phyloP scores from a whole-genome alignment of 1,140 invertebrate species.

The Saccostrea echinata region DNA sequence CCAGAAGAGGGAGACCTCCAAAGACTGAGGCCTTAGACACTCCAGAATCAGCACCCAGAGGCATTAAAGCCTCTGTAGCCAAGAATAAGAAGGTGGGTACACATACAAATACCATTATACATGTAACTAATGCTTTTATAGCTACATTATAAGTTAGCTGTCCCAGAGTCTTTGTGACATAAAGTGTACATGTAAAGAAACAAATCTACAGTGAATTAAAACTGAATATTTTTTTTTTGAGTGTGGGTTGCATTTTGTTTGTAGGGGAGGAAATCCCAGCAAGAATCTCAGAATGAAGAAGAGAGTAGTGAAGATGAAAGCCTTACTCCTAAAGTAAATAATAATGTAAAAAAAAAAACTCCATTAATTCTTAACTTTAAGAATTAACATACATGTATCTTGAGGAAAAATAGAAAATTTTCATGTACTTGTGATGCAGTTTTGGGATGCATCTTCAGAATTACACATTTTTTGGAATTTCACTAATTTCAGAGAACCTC shows the following conservation, averaged over 20 bases:
- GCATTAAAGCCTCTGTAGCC: conserved; percentile 1
- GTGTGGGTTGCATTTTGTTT: neutral
- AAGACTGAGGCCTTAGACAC: neutral
- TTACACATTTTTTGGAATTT: too few relatives aligned
- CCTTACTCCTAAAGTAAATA: neutral
- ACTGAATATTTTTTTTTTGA: too few relatives aligned
- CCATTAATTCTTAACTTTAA: too few relatives aligned
- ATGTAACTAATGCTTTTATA: neutral
- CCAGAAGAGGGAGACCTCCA: conserved; percentile 24
- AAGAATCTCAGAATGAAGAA: conserved; percentile 18
- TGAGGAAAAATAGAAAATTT: too few relatives aligned
- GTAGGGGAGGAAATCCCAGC: neutral
- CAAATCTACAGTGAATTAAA: too few relatives aligned
- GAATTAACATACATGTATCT: too few relatives aligned
- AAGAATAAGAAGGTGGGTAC: conserved; percentile 24
- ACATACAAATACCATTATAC: neutral
- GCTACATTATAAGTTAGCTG: neutral
- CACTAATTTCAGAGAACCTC: neutral
- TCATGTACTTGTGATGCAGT: too few relatives aligned
- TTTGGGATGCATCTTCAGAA: too few relatives aligned
- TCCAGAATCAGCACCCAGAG: neutral
- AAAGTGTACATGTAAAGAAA: neutral
- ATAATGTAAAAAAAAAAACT: too few relatives aligned
- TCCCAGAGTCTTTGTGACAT: neutral
- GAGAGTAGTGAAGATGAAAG: conserved; percentile 19